These are phyloP conservation scores for Ctenoplectra terminalis DNA, from an alignment of 1,140 invertebrate species.

Conservation along the genomic window DNA sequence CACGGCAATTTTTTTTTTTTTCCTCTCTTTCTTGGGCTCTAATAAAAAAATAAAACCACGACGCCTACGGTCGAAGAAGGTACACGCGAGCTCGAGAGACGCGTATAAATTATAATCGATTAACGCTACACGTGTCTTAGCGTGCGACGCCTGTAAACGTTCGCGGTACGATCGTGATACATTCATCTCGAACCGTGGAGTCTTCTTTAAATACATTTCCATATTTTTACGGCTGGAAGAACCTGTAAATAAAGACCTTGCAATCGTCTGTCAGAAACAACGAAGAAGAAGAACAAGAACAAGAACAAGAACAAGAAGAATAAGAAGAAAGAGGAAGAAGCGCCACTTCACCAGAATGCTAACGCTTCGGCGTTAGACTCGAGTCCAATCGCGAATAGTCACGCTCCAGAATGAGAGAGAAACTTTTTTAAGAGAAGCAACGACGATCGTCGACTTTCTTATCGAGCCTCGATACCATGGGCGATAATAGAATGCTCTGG, in stretches of 20 bases:
- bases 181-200: background rate
- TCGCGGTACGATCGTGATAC: background rate
- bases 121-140: conserved; percentile 33
- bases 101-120: conserved; percentile 52
- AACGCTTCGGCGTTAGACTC: background rate
- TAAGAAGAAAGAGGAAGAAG: background rate
- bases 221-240: conserved; percentile 11
- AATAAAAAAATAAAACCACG: background rate
- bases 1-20: conserved; percentile 9
- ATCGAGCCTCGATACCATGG: background rate
- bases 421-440: background rate
- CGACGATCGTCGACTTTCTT: background rate
- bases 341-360: background rate
- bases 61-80: conserved; percentile 35
- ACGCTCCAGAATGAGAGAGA: background rate
- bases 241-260: conserved; percentile 33
- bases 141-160: conserved; percentile 22
- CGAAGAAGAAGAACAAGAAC: background rate
- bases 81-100: background rate
- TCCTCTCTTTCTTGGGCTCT: background rate
- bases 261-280: background rate
- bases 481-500: background rate
- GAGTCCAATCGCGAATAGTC: conserved; percentile 1
- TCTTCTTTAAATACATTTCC: conserved; percentile 39
- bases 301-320: no score